A percentile compares a stretch with the other conserved stretches of the same genome.
Conservation (phyloP, 2,888 invertebrate species). For the Hirtodrosophila duncani region DNA sequence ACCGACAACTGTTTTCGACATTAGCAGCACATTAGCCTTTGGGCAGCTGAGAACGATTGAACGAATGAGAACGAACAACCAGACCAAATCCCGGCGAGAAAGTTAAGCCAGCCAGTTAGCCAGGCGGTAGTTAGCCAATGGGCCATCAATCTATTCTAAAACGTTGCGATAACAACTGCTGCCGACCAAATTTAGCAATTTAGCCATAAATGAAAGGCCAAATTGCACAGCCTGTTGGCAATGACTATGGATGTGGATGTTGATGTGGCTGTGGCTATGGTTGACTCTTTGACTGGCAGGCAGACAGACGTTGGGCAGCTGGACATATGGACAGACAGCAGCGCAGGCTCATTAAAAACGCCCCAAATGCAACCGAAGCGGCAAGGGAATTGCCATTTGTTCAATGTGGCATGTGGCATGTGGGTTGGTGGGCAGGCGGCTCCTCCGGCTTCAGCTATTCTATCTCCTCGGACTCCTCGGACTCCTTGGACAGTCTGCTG, state of each 20-base stretch:
- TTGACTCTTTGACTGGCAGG: not conserved
- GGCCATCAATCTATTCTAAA: constrained; percentile 51
- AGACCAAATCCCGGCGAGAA: no score
- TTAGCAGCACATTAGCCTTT: constrained; percentile 13
- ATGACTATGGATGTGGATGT: not conserved
- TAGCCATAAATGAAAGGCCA: constrained; percentile 58
- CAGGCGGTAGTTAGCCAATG: not conserved
- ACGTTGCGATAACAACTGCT: constrained; percentile 48
- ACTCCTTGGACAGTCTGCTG: constrained; percentile 11
- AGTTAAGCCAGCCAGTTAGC: constrained; percentile 41
- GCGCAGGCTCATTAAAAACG: constrained; percentile 63
- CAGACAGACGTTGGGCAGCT: constrained; percentile 7
- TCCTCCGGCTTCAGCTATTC: not conserved
- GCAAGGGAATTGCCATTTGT: constrained; percentile 15
- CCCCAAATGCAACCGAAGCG: constrained; percentile 55
- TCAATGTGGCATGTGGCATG: not conserved
- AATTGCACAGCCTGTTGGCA: constrained; percentile 34
- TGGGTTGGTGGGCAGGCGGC: no score
- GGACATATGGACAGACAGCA: constrained; percentile 42
- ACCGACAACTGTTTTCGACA: not conserved
- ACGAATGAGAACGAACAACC: no score
- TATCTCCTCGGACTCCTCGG: constrained; percentile 4
- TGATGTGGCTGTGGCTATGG: not conserved
- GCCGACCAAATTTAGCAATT: constrained; percentile 63
- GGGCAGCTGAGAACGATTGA: not conserved